These are phyloP conservation scores for Eugnorisma glareosa DNA, from an alignment of 2,888 invertebrate species.

Conservation along the genomic window DNA sequence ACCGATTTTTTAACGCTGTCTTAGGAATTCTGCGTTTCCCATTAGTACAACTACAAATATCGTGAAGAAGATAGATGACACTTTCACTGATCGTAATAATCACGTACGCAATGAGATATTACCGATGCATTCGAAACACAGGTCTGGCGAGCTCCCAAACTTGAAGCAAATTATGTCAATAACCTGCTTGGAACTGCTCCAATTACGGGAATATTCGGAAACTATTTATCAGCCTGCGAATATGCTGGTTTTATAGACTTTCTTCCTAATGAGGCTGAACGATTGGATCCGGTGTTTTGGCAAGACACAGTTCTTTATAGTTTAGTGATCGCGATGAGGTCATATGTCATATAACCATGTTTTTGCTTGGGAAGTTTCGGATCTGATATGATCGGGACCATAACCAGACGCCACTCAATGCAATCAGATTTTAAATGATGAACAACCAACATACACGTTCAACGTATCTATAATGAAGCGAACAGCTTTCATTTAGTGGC, in stretches of 20 bases:
- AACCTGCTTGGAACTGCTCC: slow-evolving; percentile 68
- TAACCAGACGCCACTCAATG: background rate
- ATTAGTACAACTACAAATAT: background rate
- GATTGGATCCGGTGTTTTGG: slow-evolving; percentile 7
- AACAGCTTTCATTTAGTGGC: too few relatives aligned
- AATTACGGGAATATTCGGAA: slow-evolving; percentile 60
- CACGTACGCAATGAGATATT: slow-evolving; percentile 53
- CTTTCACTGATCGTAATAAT: slow-evolving; percentile 53
- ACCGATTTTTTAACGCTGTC: background rate
- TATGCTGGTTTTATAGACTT: slow-evolving; percentile 35
- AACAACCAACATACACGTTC: background rate
- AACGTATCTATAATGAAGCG: background rate
- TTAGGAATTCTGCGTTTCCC: slow-evolving; percentile 6
- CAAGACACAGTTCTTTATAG: slow-evolving; percentile 10
- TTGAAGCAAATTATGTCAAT: slow-evolving; percentile 68
- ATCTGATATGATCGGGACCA: background rate
- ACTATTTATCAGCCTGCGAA: slow-evolving; percentile 40
- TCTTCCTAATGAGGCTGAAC: slow-evolving; percentile 53
- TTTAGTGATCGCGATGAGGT: background rate
- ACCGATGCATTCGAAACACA: slow-evolving; percentile 59
- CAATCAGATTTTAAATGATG: background rate
- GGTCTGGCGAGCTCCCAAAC: slow-evolving; percentile 65
- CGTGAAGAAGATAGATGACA: slow-evolving; percentile 45
- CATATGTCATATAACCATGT: background rate
- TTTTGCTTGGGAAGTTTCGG: background rate